Evolutionary conservation across 2,888 invertebrate genomes (phyloP).

Genomic region (Acleris holmiana): DNA sequence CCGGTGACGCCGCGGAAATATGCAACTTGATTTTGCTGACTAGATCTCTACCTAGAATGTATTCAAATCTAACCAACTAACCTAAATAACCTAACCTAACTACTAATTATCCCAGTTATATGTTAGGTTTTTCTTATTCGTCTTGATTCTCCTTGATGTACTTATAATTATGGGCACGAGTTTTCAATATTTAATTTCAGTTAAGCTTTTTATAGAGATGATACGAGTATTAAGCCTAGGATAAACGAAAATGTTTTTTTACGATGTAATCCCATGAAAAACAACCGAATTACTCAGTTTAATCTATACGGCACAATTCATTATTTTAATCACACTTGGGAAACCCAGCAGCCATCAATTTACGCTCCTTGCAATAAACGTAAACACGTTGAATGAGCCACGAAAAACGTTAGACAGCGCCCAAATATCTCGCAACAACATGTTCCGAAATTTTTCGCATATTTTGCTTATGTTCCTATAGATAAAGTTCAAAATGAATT

Average conservation of each 20-base stretch:
- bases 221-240: too few species aligned
- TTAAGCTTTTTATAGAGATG: too few species aligned
- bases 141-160: too few species aligned
- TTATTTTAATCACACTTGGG: slow-evolving; percentile 44
- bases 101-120: too few species aligned
- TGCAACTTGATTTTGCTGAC: slow-evolving; percentile 22
- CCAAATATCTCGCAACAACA: slow-evolving; percentile 38
- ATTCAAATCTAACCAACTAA: background rate
- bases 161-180: too few species aligned
- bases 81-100: too few species aligned
- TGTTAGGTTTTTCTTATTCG: too few species aligned
- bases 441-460: background rate
- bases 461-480: slow-evolving; percentile 5
- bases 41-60: background rate
- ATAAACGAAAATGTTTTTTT: too few species aligned
- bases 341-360: slow-evolving; percentile 49
- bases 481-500: slow-evolving; percentile 21
- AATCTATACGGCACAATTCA: slow-evolving; percentile 38
- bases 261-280: slow-evolving; percentile 11
- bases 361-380: slow-evolving; percentile 46
- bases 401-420: slow-evolving; percentile 54
- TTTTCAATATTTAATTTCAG: too few species aligned
- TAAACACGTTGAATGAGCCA: slow-evolving; percentile 52
- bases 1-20: slow-evolving; percentile 46
- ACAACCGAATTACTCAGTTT: slow-evolving; percentile 15